Evolutionary conservation across 30 jellyfish, hydroid and myxozoan species (phyloP).

Genomic region (Phacellophora camtschatica): DNA sequence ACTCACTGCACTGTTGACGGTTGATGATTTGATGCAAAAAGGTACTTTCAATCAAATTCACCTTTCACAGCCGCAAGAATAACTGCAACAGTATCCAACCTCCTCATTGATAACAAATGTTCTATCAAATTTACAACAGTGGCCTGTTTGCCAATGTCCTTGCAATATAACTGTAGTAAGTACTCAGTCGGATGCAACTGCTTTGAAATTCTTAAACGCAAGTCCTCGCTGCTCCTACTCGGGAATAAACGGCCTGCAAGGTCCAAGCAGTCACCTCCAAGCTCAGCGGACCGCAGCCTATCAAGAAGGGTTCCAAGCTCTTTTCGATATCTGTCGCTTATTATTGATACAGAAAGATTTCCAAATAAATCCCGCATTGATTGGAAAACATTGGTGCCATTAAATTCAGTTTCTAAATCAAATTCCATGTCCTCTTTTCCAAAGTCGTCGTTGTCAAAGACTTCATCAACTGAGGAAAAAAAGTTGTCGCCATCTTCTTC

Average conservation of each 20-base stretch:
- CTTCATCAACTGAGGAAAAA: no score
- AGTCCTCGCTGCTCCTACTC: background rate
- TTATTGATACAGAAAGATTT: background rate
- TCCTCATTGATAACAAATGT: background rate
- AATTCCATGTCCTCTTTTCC: background rate
- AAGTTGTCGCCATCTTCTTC: background rate
- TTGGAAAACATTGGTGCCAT: background rate
- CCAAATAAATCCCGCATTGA: background rate
- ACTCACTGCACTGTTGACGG: no score
- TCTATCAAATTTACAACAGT: conserved; percentile 21
- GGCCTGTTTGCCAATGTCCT: conserved; percentile 20
- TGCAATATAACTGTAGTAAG: conserved; percentile 5
- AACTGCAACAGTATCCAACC: conserved; percentile 21
- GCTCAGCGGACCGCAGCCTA: conserved; percentile 9
- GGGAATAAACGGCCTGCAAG: conserved; percentile 52
- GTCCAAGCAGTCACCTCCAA: conserved; percentile 12
- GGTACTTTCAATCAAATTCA: no score
- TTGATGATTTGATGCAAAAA: no score
- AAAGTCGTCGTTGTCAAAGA: background rate
- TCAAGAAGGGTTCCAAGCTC: conserved; percentile 20
- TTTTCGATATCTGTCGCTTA: background rate
- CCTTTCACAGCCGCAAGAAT: conserved; percentile 11
- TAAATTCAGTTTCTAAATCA: background rate
- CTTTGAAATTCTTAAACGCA: background rate
- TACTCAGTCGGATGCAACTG: conserved; percentile 23